These are phyloP conservation scores for Nothura maculosa DNA, from an alignment of 2,797 vertebrate genomes.

Conservation along the genomic window DNA sequence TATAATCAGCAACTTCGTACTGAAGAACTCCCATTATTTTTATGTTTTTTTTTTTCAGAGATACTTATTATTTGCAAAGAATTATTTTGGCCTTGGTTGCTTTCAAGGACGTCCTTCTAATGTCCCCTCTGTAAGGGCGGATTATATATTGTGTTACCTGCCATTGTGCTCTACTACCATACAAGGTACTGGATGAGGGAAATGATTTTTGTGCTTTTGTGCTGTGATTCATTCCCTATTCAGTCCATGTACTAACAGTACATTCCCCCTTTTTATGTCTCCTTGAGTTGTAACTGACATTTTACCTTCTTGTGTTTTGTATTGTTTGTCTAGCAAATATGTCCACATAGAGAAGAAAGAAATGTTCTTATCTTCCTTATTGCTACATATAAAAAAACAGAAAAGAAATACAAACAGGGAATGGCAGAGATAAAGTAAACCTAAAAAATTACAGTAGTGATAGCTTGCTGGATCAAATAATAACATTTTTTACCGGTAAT, in stretches of 20 bases:
- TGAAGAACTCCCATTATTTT: not conserved
- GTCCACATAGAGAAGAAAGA: not conserved
- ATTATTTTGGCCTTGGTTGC: not conserved
- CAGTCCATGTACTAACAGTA: not conserved
- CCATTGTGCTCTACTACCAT: not conserved
- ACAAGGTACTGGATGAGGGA: not conserved
- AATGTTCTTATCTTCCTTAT: not conserved
- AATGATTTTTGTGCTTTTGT: slow-evolving; percentile 20
- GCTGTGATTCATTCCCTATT: slow-evolving; percentile 44
- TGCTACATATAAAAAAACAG: slow-evolving; percentile 37
- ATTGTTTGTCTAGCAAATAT: slow-evolving; percentile 53
- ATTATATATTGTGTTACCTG: not conserved
- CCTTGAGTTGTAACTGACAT: slow-evolving; percentile 63
- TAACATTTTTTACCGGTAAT: not conserved
- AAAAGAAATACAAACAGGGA: not conserved
- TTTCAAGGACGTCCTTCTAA: not conserved
- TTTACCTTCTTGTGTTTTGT: slow-evolving; percentile 61
- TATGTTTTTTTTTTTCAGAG: not conserved
- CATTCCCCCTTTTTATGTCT: slow-evolving; percentile 11
- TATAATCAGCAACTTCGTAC: not conserved
- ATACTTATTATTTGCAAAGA: not conserved
- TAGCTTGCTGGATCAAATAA: not conserved
- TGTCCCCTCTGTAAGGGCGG: not conserved
- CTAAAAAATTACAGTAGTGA: not conserved
- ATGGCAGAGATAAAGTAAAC: slow-evolving; percentile 8